phyloP scores from a whole-genome alignment of 1,140 invertebrate genomes.

The Mya arenaria region DNA sequence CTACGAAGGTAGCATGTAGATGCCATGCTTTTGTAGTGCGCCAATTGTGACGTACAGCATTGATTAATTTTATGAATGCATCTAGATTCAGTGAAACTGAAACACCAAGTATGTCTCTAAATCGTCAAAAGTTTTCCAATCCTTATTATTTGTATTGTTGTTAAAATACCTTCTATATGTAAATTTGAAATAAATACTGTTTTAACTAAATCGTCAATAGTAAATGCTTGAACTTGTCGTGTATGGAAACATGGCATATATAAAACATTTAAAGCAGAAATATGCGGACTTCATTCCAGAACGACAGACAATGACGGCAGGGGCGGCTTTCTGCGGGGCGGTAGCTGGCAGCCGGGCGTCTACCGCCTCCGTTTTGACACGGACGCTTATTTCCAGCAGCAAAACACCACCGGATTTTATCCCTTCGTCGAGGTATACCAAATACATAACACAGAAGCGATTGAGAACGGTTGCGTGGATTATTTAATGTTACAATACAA shows the following conservation, averaged over 20 bases:
- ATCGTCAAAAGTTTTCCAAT: not conserved
- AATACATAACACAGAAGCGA: not conserved
- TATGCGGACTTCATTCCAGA: constrained; percentile 78
- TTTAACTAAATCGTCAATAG: not conserved
- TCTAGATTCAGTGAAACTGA: not conserved
- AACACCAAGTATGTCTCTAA: not conserved
- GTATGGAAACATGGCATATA: not conserved
- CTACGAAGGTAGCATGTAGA: not conserved
- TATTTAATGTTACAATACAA: no score
- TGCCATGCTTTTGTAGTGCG: no score
- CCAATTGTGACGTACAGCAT: no score
- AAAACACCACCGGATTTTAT: constrained; percentile 43
- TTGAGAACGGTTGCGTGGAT: not conserved
- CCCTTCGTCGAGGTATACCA: constrained; percentile 44
- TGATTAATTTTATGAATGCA: no score
- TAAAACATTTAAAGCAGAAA: not conserved
- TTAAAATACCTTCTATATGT: not conserved
- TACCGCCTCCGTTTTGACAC: constrained; percentile 89
- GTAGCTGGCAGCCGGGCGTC: constrained; percentile 85
- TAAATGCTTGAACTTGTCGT: not conserved
- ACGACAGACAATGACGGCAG: constrained; percentile 86
- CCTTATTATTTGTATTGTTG: not conserved
- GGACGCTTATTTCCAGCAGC: constrained; percentile 37
- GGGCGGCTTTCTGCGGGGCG: constrained; percentile 85
- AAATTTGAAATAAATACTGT: not conserved